Evolutionary conservation across 35 echinoderm and acorn worm species (phyloP), one percentile per base, ranked within the genome.

Genomic region (Lytechinus pictus): DNA sequence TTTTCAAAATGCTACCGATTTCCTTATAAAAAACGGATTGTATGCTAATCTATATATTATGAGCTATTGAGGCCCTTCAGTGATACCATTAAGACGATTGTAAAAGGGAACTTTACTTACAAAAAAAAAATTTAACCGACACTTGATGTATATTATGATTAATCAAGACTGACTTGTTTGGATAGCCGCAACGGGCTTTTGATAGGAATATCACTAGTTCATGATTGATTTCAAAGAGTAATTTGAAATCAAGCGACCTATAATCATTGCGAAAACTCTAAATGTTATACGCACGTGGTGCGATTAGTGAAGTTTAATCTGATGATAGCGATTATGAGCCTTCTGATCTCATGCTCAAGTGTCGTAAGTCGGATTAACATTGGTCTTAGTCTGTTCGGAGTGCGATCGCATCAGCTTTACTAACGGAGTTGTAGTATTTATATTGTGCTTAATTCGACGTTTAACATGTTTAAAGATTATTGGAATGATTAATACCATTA

Each of bases 331-430:
- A 79, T 79, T 79, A 79, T 19, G 66, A 79, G 66, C 66, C n/a
- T 79, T 79, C 66, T 79, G 66, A 79, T 79, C 66, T 8, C 66
- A 79, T 79, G 8, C 66, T 8, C 33, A 44, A 44, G 19, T n/a
- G 66, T 79, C 19, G 19, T 79, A 79, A 79, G 66, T 79, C 66
- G 66, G 66, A 79, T 79, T 79, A 79, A n/a, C 66, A 79, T 79
- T 79, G 66, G 66, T 79, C 6, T 44, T 79, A 24, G 8, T 79
- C 66, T 79, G 66, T 24, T 24, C n/a, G 19, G 1, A 24, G 19
- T 1, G 33, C 33, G 33, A 44, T 79, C 16, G 19, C 66, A 71
- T 71, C 61, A 79, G 16, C 66, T 79, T 0, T 24, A 79, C 6
- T 79, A 79, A 79, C 66, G 66, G 66, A 79, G 66, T 6, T 10